Evolutionary conservation across 2,797 vertebrate genomes (phyloP).

Genomic region (Enteromius paludinosus): DNA sequence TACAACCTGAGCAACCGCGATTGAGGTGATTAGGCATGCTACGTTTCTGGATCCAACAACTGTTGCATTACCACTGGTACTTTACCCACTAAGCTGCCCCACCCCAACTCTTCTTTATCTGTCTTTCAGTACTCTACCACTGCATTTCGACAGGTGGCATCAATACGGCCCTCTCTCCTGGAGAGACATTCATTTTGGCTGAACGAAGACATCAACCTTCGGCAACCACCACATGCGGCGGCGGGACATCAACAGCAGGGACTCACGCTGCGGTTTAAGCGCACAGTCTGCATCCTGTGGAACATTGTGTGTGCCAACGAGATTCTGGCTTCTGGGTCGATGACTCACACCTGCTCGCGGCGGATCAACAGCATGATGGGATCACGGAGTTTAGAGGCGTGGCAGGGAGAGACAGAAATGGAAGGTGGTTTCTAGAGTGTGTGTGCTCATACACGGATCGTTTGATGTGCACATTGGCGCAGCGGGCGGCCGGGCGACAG

Average conservation of each 20-base stretch:
- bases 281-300: slow-evolving; percentile 24
- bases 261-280: slow-evolving; percentile 32
- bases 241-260: slow-evolving; percentile 26
- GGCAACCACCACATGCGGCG: neutral
- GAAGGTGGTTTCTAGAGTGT: slow-evolving; percentile 44
- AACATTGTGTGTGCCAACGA: slow-evolving; percentile 14
- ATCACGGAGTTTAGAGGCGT: slow-evolving; percentile 51
- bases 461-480: slow-evolving; percentile 72
- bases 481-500: slow-evolving; percentile 65
- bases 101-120: neutral
- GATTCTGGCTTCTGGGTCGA: slow-evolving; percentile 20
- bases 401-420: slow-evolving; percentile 32
- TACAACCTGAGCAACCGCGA: neutral
- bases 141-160: neutral
- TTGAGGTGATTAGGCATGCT: neutral
- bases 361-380: slow-evolving; percentile 34
- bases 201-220: slow-evolving; percentile 25
- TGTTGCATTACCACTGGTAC: neutral
- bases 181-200: slow-evolving; percentile 12
- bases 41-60: neutral
- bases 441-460: slow-evolving; percentile 67
- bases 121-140: neutral
- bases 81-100: neutral
- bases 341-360: slow-evolving; percentile 43
- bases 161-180: neutral